These are phyloP conservation scores for Meganola albula DNA, from an alignment of 2,888 invertebrate genomes.

Conservation along the genomic window DNA sequence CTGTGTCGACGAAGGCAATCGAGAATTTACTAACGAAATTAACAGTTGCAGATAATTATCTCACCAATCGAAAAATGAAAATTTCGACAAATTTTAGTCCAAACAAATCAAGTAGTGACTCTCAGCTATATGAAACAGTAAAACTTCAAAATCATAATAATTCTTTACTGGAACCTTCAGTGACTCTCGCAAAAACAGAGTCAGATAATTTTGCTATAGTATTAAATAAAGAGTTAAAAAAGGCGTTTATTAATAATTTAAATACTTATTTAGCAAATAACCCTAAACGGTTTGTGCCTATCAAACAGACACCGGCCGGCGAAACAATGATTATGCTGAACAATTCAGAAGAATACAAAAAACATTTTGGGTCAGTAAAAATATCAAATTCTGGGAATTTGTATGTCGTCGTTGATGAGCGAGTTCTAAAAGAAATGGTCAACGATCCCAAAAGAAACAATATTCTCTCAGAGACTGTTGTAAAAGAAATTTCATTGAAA, in stretches of 20 bases:
- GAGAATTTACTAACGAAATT: constrained; percentile 28
- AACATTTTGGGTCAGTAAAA: constrained; percentile 39
- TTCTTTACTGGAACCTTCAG: constrained; percentile 17
- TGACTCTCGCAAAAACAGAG: constrained; percentile 32
- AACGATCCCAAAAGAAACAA: constrained; percentile 14
- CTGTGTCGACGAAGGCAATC: constrained; percentile 25
- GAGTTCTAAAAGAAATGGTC: constrained; percentile 20
- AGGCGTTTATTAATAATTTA: constrained; percentile 39
- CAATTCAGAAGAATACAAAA: constrained; percentile 21
- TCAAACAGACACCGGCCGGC: constrained; percentile 37
- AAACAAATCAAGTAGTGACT: constrained; percentile 38
- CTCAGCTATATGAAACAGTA: constrained; percentile 32
- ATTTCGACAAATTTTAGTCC: constrained; percentile 12
- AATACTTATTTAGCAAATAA: constrained; percentile 34
- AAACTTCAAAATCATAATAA: constrained; percentile 8
- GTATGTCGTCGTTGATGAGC: constrained; percentile 38
- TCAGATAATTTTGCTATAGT: constrained; percentile 43
- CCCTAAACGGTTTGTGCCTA: constrained; percentile 33
- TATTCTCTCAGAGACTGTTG: too few species aligned
- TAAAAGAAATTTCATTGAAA: too few species aligned
- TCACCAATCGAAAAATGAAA: constrained; percentile 8
- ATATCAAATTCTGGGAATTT: constrained; percentile 50
- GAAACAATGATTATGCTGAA: constrained; percentile 40
- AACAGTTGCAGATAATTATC: constrained; percentile 12
- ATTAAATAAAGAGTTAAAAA: constrained; percentile 45